Percentiles rank a stretch among this genome's conserved stretches.
phyloP scores from a whole-genome alignment of 1,140 invertebrate genomes.

The Macrobrachium rosenbergii region DNA sequence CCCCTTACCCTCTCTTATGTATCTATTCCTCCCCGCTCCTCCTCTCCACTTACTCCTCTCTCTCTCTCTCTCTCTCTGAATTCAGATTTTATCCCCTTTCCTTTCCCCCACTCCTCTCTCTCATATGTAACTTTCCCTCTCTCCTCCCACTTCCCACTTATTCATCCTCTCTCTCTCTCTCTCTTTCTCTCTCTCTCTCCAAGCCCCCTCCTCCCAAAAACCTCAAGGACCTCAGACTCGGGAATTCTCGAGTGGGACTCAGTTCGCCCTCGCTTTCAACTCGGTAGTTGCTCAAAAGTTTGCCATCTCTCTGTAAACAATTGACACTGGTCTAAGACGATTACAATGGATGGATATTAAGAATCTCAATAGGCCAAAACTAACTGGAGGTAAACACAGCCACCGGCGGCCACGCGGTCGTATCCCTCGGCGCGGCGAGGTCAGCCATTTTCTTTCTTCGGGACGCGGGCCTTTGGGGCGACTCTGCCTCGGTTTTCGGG shows the following conservation, averaged over 20 bases:
- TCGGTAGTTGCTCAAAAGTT: constrained; percentile 45
- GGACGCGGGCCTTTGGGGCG: not conserved
- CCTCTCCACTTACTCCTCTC: not conserved
- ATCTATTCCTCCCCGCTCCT: not conserved
- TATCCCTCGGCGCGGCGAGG: not conserved
- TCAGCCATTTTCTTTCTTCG: constrained; percentile 19
- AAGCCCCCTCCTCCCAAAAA: not conserved
- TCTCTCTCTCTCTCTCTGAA: not conserved
- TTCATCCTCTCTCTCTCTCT: not conserved
- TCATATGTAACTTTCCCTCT: not conserved
- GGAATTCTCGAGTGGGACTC: not conserved
- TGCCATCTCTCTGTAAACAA: constrained; percentile 52
- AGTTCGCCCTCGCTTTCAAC: constrained; percentile 38
- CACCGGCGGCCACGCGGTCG: not conserved
- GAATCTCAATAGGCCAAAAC: constrained; percentile 58
- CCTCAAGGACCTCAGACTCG: not conserved
- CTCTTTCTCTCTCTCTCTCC: not conserved
- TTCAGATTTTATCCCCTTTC: not conserved
- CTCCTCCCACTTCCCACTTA: not conserved
- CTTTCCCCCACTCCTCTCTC: not conserved
- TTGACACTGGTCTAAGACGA: constrained; percentile 55
- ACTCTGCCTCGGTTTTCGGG: not conserved
- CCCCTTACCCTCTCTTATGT: not conserved
- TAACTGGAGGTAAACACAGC: constrained; percentile 44
- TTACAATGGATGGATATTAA: constrained; percentile 60